Conservation (phyloP, 2,113 vertebrate species). For the Symphodus melops region DNA sequence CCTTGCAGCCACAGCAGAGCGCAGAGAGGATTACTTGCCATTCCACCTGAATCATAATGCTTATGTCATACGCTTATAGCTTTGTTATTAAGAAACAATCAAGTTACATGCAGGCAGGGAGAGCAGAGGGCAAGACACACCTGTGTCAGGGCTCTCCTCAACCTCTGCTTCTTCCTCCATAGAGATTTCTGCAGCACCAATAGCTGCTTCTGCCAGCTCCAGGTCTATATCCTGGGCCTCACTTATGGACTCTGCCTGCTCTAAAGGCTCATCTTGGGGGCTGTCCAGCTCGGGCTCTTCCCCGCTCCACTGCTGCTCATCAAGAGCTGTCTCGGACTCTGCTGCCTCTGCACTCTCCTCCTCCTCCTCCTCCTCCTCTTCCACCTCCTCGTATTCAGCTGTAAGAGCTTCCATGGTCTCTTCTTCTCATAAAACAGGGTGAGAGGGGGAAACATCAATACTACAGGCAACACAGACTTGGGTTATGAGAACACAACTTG, state of each 20-base stretch:
- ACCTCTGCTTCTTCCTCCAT: slow-evolving; percentile 83
- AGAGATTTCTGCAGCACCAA: slow-evolving; percentile 80
- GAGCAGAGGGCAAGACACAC: slow-evolving; percentile 89
- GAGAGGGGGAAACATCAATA: slow-evolving; percentile 92
- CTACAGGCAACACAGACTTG: slow-evolving; percentile 90
- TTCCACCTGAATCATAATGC: slow-evolving; percentile 71
- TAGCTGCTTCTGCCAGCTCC: slow-evolving; percentile 80
- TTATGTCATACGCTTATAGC: slow-evolving; percentile 61
- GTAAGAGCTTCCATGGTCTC: slow-evolving; percentile 90
- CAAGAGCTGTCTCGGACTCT: slow-evolving; percentile 86
- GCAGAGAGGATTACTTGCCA: slow-evolving; percentile 74
- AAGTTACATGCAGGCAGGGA: slow-evolving; percentile 88
- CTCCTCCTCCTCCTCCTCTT: slow-evolving; percentile 84
- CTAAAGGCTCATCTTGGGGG: slow-evolving; percentile 82
- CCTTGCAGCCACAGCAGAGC: slow-evolving; percentile 85
- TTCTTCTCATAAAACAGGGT: slow-evolving; percentile 89
- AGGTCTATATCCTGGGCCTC: slow-evolving; percentile 83
- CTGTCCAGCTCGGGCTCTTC: slow-evolving; percentile 86
- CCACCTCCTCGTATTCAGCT: slow-evolving; percentile 81
- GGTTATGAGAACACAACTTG: slow-evolving; percentile 80
- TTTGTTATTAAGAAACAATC: slow-evolving; percentile 58
- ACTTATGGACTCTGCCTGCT: slow-evolving; percentile 82
- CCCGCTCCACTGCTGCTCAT: slow-evolving; percentile 87
- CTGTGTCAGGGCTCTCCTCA: slow-evolving; percentile 87
- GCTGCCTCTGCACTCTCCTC: slow-evolving; percentile 81